These are phyloP conservation scores for Neomonachus schauinslandi DNA, from an alignment of 2,113 vertebrate species.

Conservation along the genomic window DNA sequence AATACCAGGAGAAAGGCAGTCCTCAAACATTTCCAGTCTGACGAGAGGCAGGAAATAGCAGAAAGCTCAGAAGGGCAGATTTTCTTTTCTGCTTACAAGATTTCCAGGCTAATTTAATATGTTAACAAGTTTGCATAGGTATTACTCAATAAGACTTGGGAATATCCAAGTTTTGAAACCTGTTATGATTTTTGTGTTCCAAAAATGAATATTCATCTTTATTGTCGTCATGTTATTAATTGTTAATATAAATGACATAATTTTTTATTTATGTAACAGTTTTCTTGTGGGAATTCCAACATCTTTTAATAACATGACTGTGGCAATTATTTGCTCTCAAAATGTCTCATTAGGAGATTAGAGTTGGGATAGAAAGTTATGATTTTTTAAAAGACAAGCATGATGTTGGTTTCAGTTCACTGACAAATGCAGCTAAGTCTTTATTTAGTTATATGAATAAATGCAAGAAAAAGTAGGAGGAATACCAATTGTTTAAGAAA, in stretches of 20 bases:
- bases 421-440: slow-evolving; percentile 72
- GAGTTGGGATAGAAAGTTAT: not conserved
- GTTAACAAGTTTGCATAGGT: slow-evolving; percentile 40
- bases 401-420: slow-evolving; percentile 63
- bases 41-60: slow-evolving; percentile 73
- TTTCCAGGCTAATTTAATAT: slow-evolving; percentile 54
- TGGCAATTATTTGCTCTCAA: not conserved
- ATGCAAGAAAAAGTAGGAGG: slow-evolving; percentile 73
- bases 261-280: slow-evolving; percentile 1
- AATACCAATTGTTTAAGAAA: slow-evolving; percentile 83
- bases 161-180: slow-evolving; percentile 23
- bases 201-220: not conserved
- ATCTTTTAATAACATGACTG: slow-evolving; percentile 25
- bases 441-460: slow-evolving; percentile 83
- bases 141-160: not conserved
- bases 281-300: slow-evolving; percentile 12
- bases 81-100: slow-evolving; percentile 51
- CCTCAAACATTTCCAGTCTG: slow-evolving; percentile 66
- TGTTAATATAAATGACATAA: not conserved
- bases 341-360: slow-evolving; percentile 35
- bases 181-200: not conserved
- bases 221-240: not conserved
- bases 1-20: slow-evolving; percentile 76
- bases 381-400: slow-evolving; percentile 22
- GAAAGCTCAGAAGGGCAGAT: slow-evolving; percentile 62